These are phyloP conservation scores for Chelonoidis abingdonii DNA, from an alignment of 2,113 vertebrate species.

Conservation along the genomic window DNA sequence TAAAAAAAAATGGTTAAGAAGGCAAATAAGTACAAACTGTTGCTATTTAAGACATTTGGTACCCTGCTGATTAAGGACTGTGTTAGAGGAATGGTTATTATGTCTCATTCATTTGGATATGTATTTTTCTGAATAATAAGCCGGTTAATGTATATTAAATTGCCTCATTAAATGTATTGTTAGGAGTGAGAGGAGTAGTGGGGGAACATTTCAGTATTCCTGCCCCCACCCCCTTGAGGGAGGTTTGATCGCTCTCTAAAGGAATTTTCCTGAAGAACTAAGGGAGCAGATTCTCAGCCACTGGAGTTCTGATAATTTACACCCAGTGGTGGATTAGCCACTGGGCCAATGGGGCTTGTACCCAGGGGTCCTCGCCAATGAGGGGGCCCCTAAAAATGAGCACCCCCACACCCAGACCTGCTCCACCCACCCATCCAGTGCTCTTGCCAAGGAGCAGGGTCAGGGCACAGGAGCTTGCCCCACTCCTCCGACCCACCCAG, in stretches of 20 bases:
- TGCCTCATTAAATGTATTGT: background rate
- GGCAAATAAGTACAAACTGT: constrained; percentile 24
- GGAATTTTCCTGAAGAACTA: background rate
- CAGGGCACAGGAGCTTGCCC: no score
- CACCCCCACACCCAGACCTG: no score
- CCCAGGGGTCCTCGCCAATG: no score
- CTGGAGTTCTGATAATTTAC: background rate
- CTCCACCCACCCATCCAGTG: no score
- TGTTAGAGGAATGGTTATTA: constrained; percentile 21
- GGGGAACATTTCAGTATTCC: background rate
- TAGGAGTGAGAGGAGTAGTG: background rate
- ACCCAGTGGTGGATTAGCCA: no score
- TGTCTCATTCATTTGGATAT: constrained; percentile 31
- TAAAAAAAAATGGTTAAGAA: constrained; percentile 21
- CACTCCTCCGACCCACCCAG: no score
- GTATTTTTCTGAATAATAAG: background rate
- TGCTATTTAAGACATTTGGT: constrained; percentile 13
- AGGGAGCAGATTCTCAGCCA: background rate
- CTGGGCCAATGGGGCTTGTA: no score
- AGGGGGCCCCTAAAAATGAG: no score
- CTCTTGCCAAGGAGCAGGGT: no score
- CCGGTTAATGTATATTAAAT: background rate
- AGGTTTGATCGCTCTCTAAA: background rate
- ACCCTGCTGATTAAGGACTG: constrained; percentile 18
- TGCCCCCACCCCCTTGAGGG: background rate